Conservation (phyloP, 2,888 invertebrate genomes). For the Abscondita cerata region DNA sequence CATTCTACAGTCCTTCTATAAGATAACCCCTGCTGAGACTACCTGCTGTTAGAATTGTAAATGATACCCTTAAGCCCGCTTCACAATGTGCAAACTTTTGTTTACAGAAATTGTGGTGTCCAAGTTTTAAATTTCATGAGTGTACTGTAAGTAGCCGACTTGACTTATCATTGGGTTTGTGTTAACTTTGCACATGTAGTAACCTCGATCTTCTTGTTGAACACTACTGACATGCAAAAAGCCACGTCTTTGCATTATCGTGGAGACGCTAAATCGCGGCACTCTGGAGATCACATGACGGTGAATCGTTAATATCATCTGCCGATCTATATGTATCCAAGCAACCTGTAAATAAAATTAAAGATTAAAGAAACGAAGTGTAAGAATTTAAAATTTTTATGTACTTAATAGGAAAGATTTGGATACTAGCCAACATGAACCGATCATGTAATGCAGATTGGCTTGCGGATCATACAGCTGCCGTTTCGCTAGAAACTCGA, state of each 20-base stretch:
- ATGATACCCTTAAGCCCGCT: too few relatives aligned
- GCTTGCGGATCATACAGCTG: slow-evolving; percentile 46
- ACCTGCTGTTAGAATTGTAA: too few relatives aligned
- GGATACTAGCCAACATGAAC: slow-evolving; percentile 49
- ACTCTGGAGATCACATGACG: slow-evolving; percentile 90
- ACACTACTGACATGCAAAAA: slow-evolving; percentile 88
- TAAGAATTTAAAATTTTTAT: slow-evolving; percentile 39
- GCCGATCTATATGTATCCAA: slow-evolving; percentile 93
- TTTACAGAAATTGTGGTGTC: too few relatives aligned
- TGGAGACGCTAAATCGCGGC: slow-evolving; percentile 89
- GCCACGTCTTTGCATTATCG: slow-evolving; percentile 93
- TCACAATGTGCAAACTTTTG: too few relatives aligned
- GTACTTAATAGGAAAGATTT: slow-evolving; percentile 41
- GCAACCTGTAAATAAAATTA: slow-evolving; percentile 72
- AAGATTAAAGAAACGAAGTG: slow-evolving; percentile 21
- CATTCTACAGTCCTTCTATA: too few relatives aligned
- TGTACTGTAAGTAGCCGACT: slow-evolving; percentile 90
- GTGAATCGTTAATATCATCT: slow-evolving; percentile 93
- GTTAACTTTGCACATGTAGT: slow-evolving; percentile 90
- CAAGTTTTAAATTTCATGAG: too few relatives aligned
- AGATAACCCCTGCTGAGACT: too few relatives aligned
- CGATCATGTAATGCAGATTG: slow-evolving; percentile 51
- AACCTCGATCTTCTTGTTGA: slow-evolving; percentile 89
- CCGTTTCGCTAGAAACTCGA: slow-evolving; percentile 42
- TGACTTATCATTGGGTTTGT: slow-evolving; percentile 95